These are phyloP conservation scores for Odocoileus hemionus DNA, from an alignment of 2,113 vertebrate species.

Conservation along the genomic window DNA sequence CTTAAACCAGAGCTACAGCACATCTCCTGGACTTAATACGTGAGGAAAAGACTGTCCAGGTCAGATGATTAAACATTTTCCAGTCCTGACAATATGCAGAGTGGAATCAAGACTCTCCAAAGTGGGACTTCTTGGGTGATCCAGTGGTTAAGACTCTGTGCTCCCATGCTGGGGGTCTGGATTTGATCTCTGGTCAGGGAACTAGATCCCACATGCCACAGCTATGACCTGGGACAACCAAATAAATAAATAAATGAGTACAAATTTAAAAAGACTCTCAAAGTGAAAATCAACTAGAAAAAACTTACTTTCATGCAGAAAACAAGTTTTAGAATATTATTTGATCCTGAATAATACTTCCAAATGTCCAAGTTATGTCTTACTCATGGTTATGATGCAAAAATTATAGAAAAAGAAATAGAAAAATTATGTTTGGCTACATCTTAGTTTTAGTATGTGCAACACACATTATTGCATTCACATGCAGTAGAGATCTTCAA, in stretches of 20 bases:
- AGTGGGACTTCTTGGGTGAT: background rate
- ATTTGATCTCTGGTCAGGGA: background rate
- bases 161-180: background rate
- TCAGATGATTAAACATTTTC: background rate
- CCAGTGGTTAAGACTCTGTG: background rate
- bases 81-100: background rate
- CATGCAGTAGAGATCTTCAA: background rate
- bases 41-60: background rate
- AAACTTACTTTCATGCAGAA: background rate
- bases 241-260: background rate
- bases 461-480: background rate
- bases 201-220: background rate
- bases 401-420: background rate
- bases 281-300: background rate
- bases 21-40: background rate
- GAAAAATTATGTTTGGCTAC: conserved; percentile 16
- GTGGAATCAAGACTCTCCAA: background rate
- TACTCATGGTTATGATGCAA: background rate
- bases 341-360: conserved; percentile 11
- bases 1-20: background rate
- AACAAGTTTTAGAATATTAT: conserved; percentile 1
- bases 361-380: background rate
- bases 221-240: background rate
- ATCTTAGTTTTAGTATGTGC: background rate
- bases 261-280: background rate